A percentile compares a stretch with the other conserved stretches of the same genome.
These are phyloP conservation scores for Bostrychus sinensis DNA, from an alignment of 2,113 vertebrate genomes.

Conservation along the genomic window DNA sequence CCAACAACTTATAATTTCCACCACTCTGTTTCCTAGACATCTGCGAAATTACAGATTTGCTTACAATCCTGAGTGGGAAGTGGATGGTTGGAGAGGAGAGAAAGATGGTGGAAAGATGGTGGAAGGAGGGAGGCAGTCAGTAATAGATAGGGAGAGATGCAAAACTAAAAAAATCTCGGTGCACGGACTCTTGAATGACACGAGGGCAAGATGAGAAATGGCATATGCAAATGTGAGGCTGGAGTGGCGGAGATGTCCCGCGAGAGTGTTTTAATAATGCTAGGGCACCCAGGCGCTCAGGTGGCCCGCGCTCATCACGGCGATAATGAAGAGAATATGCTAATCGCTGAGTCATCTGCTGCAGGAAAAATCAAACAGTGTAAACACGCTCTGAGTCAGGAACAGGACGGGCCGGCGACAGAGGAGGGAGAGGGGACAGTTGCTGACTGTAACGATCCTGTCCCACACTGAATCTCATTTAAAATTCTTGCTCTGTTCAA, in stretches of 20 bases:
- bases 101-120: constrained; percentile 8
- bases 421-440: neutral
- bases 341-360: constrained; percentile 65
- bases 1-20: constrained; percentile 55
- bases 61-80: constrained; percentile 50
- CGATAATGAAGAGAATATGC: constrained; percentile 69
- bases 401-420: constrained; percentile 15
- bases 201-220: constrained; percentile 69
- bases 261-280: constrained; percentile 61
- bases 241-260: constrained; percentile 51
- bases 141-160: constrained; percentile 22
- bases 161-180: constrained; percentile 41
- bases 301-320: constrained; percentile 57
- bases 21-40: constrained; percentile 65
- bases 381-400: constrained; percentile 45
- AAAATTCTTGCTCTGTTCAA: no score
- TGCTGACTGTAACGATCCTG: no score
- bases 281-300: constrained; percentile 62
- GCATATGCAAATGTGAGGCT: constrained; percentile 58
- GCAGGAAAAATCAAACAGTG: constrained; percentile 51
- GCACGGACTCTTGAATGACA: constrained; percentile 51
- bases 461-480: no score
- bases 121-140: constrained; percentile 34
- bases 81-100: constrained; percentile 29
- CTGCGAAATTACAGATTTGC: constrained; percentile 70